These are phyloP conservation scores for Trachops cirrhosus DNA, from an alignment of 2,797 vertebrate genomes.

Conservation along the genomic window DNA sequence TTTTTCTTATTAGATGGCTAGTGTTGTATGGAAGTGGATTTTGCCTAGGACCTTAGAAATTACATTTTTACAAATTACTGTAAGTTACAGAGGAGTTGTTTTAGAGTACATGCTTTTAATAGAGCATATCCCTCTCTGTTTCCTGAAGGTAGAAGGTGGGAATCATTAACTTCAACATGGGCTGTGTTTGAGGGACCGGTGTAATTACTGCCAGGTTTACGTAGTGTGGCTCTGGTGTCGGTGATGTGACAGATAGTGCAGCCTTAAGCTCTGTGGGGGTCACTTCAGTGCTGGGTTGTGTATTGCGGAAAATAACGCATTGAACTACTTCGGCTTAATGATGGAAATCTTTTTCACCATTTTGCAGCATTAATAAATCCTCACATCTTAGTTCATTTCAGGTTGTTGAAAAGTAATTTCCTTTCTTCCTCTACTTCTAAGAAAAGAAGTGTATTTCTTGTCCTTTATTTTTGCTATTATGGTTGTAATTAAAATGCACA, in stretches of 20 bases:
- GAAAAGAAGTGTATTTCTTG: not conserved
- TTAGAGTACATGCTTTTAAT: not conserved
- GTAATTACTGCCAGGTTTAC: not conserved
- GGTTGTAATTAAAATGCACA: not conserved
- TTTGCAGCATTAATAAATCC: conserved; percentile 15
- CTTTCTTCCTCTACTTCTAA: not conserved
- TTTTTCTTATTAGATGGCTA: conserved; percentile 3
- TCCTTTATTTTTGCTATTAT: conserved; percentile 6
- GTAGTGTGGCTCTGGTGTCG: not conserved
- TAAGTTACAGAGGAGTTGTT: not conserved
- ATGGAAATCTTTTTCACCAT: not conserved
- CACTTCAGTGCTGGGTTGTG: not conserved
- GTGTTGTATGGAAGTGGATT: not conserved
- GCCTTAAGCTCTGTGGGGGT: not conserved
- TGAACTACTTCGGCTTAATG: not conserved
- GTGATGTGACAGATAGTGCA: not conserved
- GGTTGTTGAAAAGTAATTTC: conserved; percentile 4
- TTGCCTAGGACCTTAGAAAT: not conserved
- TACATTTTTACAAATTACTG: not conserved
- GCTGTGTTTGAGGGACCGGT: not conserved
- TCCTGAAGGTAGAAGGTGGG: not conserved
- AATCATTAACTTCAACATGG: not conserved
- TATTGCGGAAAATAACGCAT: conserved; percentile 16
- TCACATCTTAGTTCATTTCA: conserved; percentile 20
- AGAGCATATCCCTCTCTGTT: not conserved